phyloP scores from a whole-genome alignment of 2,888 invertebrate genomes.

The Drosophila meridionalis region DNA sequence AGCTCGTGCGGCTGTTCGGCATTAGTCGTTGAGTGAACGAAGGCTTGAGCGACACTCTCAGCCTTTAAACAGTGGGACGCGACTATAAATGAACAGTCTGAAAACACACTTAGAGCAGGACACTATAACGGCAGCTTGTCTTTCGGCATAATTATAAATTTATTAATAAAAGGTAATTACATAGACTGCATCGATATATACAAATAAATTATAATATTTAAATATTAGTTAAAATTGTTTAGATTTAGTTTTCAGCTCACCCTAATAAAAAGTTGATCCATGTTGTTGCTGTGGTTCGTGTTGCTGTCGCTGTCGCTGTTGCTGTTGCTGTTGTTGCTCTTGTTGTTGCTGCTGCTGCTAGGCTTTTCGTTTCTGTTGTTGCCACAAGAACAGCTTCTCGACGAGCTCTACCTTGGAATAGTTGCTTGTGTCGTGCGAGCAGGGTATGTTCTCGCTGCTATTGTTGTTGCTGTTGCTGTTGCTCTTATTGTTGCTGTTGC shows the following conservation, averaged over 20 bases:
- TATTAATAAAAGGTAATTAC: too few relatives aligned
- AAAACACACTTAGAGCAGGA: too few relatives aligned
- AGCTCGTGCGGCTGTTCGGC: too few relatives aligned
- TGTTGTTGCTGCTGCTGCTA: constrained; percentile 43
- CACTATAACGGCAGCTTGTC: too few relatives aligned
- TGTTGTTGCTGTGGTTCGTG: constrained; percentile 36
- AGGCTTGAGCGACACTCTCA: too few relatives aligned
- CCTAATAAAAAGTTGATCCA: constrained; percentile 57
- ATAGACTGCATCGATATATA: too few relatives aligned
- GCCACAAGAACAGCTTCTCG: constrained; percentile 72
- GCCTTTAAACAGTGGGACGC: too few relatives aligned
- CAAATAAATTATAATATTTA: not conserved
- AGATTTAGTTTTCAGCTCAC: constrained; percentile 40
- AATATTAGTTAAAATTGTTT: not conserved
- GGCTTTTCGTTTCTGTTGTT: constrained; percentile 72
- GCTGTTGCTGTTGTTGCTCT: constrained; percentile 48
- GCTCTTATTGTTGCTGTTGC: constrained; percentile 32
- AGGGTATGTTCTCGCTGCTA: constrained; percentile 31
- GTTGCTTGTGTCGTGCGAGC: constrained; percentile 50
- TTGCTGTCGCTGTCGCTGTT: constrained; percentile 60
- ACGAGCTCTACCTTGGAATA: constrained; percentile 74
- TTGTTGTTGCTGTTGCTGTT: constrained; percentile 41
- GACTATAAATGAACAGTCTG: too few relatives aligned
- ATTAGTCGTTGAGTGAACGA: too few relatives aligned
- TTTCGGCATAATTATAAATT: too few relatives aligned